These are phyloP conservation scores for Zaprionus lineosus DNA, from an alignment of 2,888 invertebrate species.

Conservation along the genomic window DNA sequence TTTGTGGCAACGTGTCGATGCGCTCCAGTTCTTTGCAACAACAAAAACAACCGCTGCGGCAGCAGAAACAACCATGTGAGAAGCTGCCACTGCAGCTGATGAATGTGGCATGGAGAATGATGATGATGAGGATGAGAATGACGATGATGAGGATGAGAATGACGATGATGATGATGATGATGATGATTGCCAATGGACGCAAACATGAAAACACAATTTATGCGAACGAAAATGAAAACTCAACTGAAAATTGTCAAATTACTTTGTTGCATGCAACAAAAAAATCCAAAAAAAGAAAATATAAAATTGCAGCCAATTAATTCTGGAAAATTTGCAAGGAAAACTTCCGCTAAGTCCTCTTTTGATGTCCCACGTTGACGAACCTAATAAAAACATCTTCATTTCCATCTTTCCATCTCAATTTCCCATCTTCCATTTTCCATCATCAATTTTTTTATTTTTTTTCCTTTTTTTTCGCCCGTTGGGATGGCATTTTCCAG, in stretches of 20 bases:
- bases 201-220: slow-evolving; percentile 54
- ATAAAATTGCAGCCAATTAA: slow-evolving; percentile 47
- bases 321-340: slow-evolving; percentile 26
- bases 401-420: slow-evolving; percentile 11
- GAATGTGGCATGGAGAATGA: slow-evolving; percentile 36
- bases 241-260: slow-evolving; percentile 59
- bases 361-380: slow-evolving; percentile 38
- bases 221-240: slow-evolving; percentile 39
- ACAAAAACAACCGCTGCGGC: slow-evolving; percentile 17
- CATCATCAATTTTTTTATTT: slow-evolving; percentile 10
- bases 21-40: slow-evolving; percentile 63
- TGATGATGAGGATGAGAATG: slow-evolving; percentile 3
- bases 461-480: too few relatives aligned
- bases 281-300: slow-evolving; percentile 1
- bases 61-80: slow-evolving; percentile 17
- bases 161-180: slow-evolving; percentile 6
- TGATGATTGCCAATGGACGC: slow-evolving; percentile 41
- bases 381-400: slow-evolving; percentile 42
- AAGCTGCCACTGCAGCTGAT: slow-evolving; percentile 13
- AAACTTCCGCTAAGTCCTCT: slow-evolving; percentile 42
- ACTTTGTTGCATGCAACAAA: slow-evolving; percentile 55
- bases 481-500: slow-evolving; percentile 8
- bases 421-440: slow-evolving; percentile 23
- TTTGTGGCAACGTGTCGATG: slow-evolving; percentile 53
- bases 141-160: slow-evolving; percentile 27